phyloP scores from a whole-genome alignment of 2,113 vertebrate species.

The Trinectes maculatus region DNA sequence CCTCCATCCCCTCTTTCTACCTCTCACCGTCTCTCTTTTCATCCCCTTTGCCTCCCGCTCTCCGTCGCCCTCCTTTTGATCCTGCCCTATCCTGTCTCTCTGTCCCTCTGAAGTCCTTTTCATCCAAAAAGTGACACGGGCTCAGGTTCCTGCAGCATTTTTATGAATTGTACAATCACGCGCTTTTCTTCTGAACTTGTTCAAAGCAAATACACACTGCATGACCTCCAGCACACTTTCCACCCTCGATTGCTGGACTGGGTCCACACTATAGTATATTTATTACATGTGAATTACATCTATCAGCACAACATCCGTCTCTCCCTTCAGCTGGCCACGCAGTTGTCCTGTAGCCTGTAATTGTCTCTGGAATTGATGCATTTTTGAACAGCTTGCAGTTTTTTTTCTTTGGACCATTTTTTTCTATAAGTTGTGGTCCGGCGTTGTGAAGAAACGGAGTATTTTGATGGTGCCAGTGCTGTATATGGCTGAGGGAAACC shows the following conservation, averaged over 20 bases:
- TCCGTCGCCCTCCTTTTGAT: conserved; percentile 38
- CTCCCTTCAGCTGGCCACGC: conserved; percentile 20
- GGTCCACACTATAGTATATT: conserved; percentile 1
- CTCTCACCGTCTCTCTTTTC: not conserved
- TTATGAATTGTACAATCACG: conserved; percentile 40
- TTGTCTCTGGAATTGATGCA: conserved; percentile 35
- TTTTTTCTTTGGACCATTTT: conserved; percentile 33
- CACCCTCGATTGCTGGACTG: conserved; percentile 27
- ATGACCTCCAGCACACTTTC: conserved; percentile 47
- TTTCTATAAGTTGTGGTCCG: conserved; percentile 46
- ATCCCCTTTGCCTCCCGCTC: conserved; percentile 20
- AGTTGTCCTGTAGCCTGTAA: conserved; percentile 40
- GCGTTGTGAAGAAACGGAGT: conserved; percentile 43
- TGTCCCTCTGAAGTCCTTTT: conserved; percentile 30
- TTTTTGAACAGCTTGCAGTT: conserved; percentile 42
- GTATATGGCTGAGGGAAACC: conserved; percentile 76
- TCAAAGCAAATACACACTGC: conserved; percentile 34
- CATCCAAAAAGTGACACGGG: conserved; percentile 38
- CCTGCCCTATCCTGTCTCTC: conserved; percentile 29
- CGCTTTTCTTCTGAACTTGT: conserved; percentile 32
- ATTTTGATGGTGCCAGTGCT: conserved; percentile 65
- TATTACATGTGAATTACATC: conserved; percentile 46
- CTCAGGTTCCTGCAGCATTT: conserved; percentile 32
- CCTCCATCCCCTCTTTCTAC: not conserved
- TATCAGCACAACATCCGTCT: conserved; percentile 44